These are phyloP conservation scores for Tineola bisselliella DNA, from an alignment of 2,888 invertebrate genomes.

Conservation along the genomic window DNA sequence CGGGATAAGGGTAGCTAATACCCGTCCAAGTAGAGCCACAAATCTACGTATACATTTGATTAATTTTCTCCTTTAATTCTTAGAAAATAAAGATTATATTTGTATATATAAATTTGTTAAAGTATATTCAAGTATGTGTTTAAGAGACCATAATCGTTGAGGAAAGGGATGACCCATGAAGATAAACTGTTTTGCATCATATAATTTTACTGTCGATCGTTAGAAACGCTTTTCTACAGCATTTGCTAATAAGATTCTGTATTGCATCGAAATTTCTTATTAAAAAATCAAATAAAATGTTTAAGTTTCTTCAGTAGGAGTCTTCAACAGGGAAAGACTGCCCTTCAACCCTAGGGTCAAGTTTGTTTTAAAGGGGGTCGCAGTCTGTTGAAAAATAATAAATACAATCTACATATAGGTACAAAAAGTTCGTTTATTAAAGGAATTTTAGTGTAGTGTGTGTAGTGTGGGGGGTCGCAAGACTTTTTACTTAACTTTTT, in stretches of 20 bases:
- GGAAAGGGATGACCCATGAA: background rate
- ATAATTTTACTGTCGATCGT: constrained; percentile 6
- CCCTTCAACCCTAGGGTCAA: no score
- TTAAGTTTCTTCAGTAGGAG: no score
- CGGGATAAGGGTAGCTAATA: background rate
- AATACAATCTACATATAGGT: no score
- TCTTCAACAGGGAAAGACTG: no score
- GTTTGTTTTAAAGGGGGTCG: no score
- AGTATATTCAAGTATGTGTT: background rate
- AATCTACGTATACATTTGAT: background rate
- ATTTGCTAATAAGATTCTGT: background rate
- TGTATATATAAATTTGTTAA: background rate
- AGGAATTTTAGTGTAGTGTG: no score
- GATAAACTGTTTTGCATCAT: constrained; percentile 10
- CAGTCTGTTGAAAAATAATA: no score
- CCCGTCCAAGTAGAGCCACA: background rate
- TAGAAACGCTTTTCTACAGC: constrained; percentile 6
- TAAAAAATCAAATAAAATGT: no score
- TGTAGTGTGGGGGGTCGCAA: no score
- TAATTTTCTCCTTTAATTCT: background rate
- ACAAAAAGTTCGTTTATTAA: no score
- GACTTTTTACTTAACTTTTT: no score
- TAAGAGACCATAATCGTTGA: background rate
- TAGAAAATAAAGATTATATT: background rate
- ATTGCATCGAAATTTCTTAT: background rate